A percentile compares a stretch with the other conserved stretches of the same genome.
These are phyloP conservation scores for Lethrus apterus DNA, from an alignment of 1,140 invertebrate genomes.

Conservation along the genomic window DNA sequence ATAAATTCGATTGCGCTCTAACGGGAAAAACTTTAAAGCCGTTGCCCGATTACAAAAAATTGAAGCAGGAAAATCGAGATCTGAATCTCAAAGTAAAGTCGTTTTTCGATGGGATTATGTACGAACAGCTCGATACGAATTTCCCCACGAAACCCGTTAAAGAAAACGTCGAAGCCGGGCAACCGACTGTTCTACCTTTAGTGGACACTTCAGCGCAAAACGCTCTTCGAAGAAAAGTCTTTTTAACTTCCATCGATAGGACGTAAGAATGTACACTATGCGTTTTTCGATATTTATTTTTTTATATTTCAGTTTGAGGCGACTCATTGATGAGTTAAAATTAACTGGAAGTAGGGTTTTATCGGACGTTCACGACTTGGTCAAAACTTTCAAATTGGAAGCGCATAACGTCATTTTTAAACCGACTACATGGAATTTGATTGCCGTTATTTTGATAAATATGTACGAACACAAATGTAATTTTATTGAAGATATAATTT, in stretches of 20 bases:
- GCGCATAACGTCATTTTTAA: slow-evolving; percentile 54
- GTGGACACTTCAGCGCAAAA: slow-evolving; percentile 50
- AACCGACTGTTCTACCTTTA: slow-evolving; percentile 44
- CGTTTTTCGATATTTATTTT: neutral
- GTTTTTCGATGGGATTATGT: slow-evolving; percentile 42
- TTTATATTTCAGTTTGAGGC: slow-evolving; percentile 3
- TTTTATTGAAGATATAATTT: slow-evolving; percentile 6
- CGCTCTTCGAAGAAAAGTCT: slow-evolving; percentile 48
- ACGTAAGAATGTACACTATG: slow-evolving; percentile 28
- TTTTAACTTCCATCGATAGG: slow-evolving; percentile 49
- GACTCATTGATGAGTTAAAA: neutral
- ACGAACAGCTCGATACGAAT: slow-evolving; percentile 25
- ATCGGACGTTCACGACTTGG: slow-evolving; percentile 44
- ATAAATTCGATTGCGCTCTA: slow-evolving; percentile 41
- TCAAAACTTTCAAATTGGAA: slow-evolving; percentile 51
- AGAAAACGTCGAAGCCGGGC: slow-evolving; percentile 29
- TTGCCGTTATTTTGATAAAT: slow-evolving; percentile 47
- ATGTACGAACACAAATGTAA: slow-evolving; percentile 30
- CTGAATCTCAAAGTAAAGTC: slow-evolving; percentile 50
- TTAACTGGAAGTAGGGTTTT: neutral
- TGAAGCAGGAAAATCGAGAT: slow-evolving; percentile 50
- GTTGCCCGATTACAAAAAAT: slow-evolving; percentile 47
- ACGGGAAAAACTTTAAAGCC: slow-evolving; percentile 41
- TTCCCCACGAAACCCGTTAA: slow-evolving; percentile 23
- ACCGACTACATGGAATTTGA: slow-evolving; percentile 48